phyloP scores from a whole-genome alignment of 2,113 vertebrate species.

The Trogon melanurus region DNA sequence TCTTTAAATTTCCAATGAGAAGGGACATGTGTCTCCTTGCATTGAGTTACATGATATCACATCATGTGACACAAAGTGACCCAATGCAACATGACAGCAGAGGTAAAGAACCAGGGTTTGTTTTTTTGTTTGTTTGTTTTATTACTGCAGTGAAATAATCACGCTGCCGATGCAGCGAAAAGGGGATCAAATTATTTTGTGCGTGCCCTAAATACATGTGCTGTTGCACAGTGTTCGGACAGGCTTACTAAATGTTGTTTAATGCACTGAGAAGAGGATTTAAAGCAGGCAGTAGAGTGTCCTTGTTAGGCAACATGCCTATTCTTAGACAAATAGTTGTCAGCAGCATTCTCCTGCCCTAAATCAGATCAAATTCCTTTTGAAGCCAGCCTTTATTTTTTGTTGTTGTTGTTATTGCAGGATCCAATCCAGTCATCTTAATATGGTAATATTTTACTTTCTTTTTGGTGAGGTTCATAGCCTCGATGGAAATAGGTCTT shows the following conservation, averaged over 20 bases:
- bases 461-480: neutral
- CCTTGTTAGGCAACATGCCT: constrained; percentile 8
- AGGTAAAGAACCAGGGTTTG: constrained; percentile 67
- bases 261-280: neutral
- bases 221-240: neutral
- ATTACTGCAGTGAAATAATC: constrained; percentile 2
- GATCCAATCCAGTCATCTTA: neutral
- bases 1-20: constrained; percentile 78
- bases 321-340: constrained; percentile 57
- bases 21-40: constrained; percentile 84
- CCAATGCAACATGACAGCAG: constrained; percentile 72
- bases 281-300: neutral
- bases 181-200: constrained; percentile 1
- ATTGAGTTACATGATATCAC: constrained; percentile 77
- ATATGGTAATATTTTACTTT: constrained; percentile 11
- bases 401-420: neutral
- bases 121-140: neutral
- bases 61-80: constrained; percentile 72
- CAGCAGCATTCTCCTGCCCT: constrained; percentile 19
- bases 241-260: neutral
- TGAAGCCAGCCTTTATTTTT: neutral
- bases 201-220: neutral
- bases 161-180: neutral
- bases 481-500: neutral
- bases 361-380: constrained; percentile 38